Conservation (phyloP, 2,888 invertebrate genomes). For the Gisinianus flammeolus region DNA sequence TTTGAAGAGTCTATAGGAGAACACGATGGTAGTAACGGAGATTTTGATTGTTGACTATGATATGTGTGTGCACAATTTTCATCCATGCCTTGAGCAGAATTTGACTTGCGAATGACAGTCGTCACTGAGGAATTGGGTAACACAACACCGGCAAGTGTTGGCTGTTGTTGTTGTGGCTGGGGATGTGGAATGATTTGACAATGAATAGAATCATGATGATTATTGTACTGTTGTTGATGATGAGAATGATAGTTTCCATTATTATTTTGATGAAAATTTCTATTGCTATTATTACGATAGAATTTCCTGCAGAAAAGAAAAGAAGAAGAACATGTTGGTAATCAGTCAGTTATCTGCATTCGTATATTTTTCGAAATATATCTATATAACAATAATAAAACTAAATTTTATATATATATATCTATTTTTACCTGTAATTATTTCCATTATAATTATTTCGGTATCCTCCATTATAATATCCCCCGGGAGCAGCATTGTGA, state of each 20-base stretch:
- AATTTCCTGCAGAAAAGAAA: constrained; percentile 8
- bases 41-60: not conserved
- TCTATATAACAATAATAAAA: no score
- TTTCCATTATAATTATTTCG: constrained; percentile 20
- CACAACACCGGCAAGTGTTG: not conserved
- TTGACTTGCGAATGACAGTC: not conserved
- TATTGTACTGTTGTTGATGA: constrained; percentile 11
- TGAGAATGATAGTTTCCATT: constrained; percentile 14
- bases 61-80: constrained; percentile 19
- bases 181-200: not conserved
- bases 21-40: not conserved
- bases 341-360: no score
- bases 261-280: constrained; percentile 4
- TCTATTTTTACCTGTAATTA: constrained; percentile 22
- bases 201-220: not conserved
- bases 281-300: constrained; percentile 5
- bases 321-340: no score
- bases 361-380: no score
- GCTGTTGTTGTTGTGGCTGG: not conserved
- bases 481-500: constrained; percentile 26
- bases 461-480: constrained; percentile 7
- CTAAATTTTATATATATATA: not conserved
- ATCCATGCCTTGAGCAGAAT: constrained; percentile 9
- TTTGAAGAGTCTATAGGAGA: not conserved
- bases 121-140: not conserved